Conservation (phyloP, 2,797 vertebrate species). For the Poeciliopsis paucimaculata region DNA sequence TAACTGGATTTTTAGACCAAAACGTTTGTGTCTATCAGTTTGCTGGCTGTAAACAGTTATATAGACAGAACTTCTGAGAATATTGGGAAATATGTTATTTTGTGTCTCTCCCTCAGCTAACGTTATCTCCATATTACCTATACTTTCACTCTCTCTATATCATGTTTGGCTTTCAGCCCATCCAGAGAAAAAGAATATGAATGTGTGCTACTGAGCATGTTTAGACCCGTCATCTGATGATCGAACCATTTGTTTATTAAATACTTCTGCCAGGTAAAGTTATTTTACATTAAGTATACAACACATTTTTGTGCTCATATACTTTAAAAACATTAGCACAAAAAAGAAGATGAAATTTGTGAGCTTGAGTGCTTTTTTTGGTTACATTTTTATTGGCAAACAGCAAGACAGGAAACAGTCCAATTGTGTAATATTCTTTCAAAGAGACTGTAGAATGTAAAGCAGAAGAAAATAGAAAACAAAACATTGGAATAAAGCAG, state of each 20-base stretch:
- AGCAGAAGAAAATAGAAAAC: neutral
- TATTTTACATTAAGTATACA: neutral
- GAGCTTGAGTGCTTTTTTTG: neutral
- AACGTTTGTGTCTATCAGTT: neutral
- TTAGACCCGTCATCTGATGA: neutral
- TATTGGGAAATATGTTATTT: neutral
- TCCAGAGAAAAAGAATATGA: neutral
- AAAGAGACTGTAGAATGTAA: neutral
- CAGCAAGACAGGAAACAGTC: neutral
- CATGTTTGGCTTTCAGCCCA: neutral
- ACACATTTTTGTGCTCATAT: neutral
- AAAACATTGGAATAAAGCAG: neutral
- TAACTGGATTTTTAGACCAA: neutral
- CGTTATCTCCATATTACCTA: neutral
- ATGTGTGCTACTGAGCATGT: neutral
- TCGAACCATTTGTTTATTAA: neutral
- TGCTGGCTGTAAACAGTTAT: neutral
- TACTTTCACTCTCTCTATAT: neutral
- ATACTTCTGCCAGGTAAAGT: neutral
- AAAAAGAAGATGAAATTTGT: neutral
- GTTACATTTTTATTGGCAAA: neutral
- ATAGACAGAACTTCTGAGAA: neutral
- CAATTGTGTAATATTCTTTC: neutral
- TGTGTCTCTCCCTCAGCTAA: neutral
- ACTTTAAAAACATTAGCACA: neutral